A percentile compares a stretch with the other conserved stretches of the same genome.
These are phyloP conservation scores for Pristionchus exspectatus DNA, from an alignment of 2,888 invertebrate species.

Conservation along the genomic window DNA sequence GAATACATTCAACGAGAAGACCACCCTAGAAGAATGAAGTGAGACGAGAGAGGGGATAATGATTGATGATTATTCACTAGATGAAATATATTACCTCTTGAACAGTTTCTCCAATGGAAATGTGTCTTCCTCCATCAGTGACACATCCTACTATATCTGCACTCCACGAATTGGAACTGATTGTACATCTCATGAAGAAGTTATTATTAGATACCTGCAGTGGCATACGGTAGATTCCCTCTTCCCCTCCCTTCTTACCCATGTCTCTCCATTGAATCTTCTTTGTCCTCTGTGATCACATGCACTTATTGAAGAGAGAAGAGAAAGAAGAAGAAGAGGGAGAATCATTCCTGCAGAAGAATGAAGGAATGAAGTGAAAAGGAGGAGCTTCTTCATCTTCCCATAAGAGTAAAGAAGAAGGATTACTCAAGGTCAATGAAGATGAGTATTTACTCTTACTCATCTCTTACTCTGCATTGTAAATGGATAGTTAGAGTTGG, in stretches of 20 bases:
- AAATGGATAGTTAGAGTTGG: conserved; percentile 18
- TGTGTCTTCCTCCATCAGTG: conserved; percentile 16
- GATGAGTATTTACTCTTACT: conserved; percentile 26
- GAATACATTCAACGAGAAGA: neutral
- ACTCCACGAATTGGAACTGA: neutral
- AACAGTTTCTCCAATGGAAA: conserved; percentile 17
- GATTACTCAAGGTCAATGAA: neutral
- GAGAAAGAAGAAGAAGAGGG: conserved; percentile 21
- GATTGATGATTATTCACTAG: neutral
- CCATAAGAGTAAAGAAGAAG: neutral
- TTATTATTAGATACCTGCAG: conserved; percentile 4
- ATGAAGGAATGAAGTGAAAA: neutral
- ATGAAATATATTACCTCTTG: neutral
- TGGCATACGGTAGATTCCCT: neutral
- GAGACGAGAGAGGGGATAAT: neutral
- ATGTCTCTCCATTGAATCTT: conserved; percentile 45
- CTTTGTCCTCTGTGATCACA: conserved; percentile 24
- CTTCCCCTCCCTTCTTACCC: neutral
- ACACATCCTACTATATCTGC: conserved; percentile 42
- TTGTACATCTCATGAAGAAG: conserved; percentile 39
- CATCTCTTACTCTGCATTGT: neutral
- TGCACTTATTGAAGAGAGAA: neutral
- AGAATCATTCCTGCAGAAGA: neutral
- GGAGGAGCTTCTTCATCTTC: neutral
- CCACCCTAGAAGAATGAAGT: neutral